Conservation (phyloP, 2,888 invertebrate species). For the Acanthosepion esculentum region DNA sequence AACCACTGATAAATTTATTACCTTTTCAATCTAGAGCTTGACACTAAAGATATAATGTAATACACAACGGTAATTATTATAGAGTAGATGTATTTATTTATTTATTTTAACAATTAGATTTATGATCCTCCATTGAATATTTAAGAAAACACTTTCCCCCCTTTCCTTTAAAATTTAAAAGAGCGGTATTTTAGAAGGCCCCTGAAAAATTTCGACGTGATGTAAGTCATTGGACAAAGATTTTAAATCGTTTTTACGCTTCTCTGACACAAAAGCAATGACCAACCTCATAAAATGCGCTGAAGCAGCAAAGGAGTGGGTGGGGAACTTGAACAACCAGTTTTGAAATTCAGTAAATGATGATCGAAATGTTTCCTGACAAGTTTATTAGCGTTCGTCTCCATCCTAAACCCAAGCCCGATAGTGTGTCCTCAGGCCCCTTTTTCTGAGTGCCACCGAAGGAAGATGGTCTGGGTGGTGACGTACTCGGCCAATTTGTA, state of each 20-base stretch:
- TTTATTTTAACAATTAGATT: too few relatives aligned
- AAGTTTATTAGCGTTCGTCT: constrained; percentile 21
- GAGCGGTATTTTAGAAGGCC: background rate
- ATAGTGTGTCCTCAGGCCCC: background rate
- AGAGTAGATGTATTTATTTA: too few relatives aligned
- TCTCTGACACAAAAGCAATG: background rate
- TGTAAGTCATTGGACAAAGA: background rate
- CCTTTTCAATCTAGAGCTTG: too few relatives aligned
- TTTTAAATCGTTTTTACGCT: background rate
- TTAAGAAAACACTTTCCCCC: background rate
- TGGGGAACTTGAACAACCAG: background rate
- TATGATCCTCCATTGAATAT: too few relatives aligned
- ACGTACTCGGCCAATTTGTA: background rate
- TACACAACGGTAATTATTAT: too few relatives aligned
- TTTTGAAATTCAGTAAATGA: constrained; percentile 11
- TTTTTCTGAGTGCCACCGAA: background rate
- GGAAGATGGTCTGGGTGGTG: background rate
- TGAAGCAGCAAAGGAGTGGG: background rate
- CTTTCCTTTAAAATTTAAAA: background rate
- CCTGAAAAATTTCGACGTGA: background rate
- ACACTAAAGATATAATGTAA: too few relatives aligned
- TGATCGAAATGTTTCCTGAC: constrained; percentile 21
- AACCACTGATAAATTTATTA: too few relatives aligned
- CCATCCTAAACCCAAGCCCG: background rate
- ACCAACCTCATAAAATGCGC: background rate